A percentile compares a stretch with the other conserved stretches of the same genome.
phyloP scores from a whole-genome alignment of 2,797 vertebrate species.

The Darevskia mixta region DNA sequence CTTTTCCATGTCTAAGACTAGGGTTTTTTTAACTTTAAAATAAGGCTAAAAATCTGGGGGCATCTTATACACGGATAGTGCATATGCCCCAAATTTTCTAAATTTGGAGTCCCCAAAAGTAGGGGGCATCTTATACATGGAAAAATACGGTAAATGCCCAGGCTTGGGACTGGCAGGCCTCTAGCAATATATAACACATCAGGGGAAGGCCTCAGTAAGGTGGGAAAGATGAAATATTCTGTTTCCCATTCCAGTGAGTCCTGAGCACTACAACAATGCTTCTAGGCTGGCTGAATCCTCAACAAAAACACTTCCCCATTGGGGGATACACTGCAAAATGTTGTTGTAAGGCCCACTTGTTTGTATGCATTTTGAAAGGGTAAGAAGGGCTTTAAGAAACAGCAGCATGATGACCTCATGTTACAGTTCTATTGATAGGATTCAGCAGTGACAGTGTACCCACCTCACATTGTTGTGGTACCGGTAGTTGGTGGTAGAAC shows the following conservation, averaged over 20 bases:
- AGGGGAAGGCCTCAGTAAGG: not conserved
- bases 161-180: not conserved
- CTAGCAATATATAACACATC: not conserved
- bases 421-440: not conserved
- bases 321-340: not conserved
- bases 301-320: not conserved
- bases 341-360: not conserved
- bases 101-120: too few species aligned
- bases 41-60: too few species aligned
- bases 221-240: not conserved
- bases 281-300: not conserved
- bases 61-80: too few species aligned
- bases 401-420: not conserved
- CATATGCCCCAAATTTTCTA: too few species aligned
- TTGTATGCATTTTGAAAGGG: not conserved
- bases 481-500: not conserved
- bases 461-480: not conserved
- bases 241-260: not conserved
- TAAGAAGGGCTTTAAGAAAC: not conserved
- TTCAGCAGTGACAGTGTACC: not conserved
- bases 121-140: too few species aligned
- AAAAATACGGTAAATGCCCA: not conserved
- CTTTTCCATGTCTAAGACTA: too few species aligned
- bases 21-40: too few species aligned
- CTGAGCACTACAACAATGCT: not conserved